A percentile compares a stretch with the other conserved stretches of the same genome.
These are phyloP conservation scores for Seira sanloemensis DNA, from an alignment of 2,888 invertebrate species.

Conservation along the genomic window DNA sequence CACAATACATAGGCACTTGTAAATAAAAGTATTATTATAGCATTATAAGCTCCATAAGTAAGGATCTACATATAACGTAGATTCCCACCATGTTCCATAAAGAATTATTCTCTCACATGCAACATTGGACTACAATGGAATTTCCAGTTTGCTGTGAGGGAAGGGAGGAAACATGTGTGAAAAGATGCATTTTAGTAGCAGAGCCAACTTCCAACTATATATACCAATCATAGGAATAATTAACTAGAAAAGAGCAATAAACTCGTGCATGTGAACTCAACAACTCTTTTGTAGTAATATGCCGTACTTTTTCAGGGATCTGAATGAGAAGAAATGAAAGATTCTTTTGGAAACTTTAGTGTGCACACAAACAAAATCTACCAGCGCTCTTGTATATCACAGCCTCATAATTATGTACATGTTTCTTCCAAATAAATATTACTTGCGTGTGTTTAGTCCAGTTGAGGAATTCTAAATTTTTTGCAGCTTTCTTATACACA, in stretches of 20 bases:
- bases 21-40: no score
- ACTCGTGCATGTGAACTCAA: constrained; percentile 16
- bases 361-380: neutral
- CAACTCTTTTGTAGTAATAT: neutral
- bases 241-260: constrained; percentile 28
- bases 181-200: neutral
- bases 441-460: no score
- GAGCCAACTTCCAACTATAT: neutral
- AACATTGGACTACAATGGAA: neutral
- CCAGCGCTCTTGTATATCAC: no score
- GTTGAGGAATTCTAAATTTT: no score
- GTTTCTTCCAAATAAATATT: no score
- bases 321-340: neutral
- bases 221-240: constrained; percentile 15
- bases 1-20: no score
- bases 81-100: neutral
- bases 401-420: no score
- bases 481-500: no score
- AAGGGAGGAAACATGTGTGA: constrained; percentile 13
- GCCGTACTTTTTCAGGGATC: neutral
- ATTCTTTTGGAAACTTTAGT: neutral
- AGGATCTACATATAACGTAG: no score
- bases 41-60: no score
- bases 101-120: neutral
- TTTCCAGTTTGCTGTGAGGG: constrained; percentile 21